Percentiles rank a stretch among this genome's conserved stretches.
Conservation (phyloP, 2,888 invertebrate genomes). For the Drosophila pegasa region DNA sequence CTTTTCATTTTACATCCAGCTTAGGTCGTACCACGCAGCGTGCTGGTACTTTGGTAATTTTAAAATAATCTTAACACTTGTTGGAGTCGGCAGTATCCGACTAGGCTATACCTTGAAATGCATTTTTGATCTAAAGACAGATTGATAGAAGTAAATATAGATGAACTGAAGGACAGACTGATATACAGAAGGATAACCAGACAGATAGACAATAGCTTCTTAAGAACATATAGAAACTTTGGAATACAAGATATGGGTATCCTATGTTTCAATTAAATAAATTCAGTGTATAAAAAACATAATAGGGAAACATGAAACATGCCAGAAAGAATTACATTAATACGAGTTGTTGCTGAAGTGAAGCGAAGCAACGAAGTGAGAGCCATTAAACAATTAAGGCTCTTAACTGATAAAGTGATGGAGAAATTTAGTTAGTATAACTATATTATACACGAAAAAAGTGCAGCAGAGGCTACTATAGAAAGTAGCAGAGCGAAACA, state of each 20-base stretch:
- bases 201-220: too few species aligned
- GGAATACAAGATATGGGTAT: too few species aligned
- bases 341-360: background rate
- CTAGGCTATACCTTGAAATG: background rate
- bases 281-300: too few species aligned
- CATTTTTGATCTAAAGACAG: too few species aligned
- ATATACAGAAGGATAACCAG: too few species aligned
- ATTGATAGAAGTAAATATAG: too few species aligned
- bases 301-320: background rate
- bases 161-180: too few species aligned
- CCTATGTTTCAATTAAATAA: too few species aligned
- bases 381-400: background rate
- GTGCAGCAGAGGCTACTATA: constrained; percentile 15
- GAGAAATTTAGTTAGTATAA: background rate
- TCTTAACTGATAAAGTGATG: background rate
- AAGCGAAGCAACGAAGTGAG: too few species aligned
- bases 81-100: background rate
- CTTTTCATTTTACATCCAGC: constrained; percentile 3
- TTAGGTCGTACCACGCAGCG: constrained; percentile 13
- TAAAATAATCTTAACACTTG: background rate
- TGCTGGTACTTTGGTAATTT: background rate
- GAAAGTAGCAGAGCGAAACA: constrained; percentile 10
- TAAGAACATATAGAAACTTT: too few species aligned
- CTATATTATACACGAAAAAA: too few species aligned
- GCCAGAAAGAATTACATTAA: background rate